Evolutionary conservation across 2,113 vertebrate genomes (phyloP).

Genomic region (Ctenomys sociabilis): DNA sequence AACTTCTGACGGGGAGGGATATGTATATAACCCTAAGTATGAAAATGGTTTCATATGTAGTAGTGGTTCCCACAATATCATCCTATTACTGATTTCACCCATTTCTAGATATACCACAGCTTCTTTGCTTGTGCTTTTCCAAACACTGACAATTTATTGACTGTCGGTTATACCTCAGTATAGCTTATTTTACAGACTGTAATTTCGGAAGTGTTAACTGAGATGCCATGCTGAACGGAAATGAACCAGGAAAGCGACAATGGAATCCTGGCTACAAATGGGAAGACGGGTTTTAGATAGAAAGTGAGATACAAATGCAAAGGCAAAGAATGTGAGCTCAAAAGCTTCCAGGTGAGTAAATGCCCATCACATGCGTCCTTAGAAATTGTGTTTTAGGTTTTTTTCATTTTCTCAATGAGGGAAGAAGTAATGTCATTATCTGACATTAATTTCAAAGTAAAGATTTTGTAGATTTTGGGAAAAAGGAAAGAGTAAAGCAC

Average conservation of each 20-base stretch:
- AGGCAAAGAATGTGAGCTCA: not conserved
- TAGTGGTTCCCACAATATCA: not conserved
- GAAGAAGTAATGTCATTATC: not conserved
- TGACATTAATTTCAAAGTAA: not conserved
- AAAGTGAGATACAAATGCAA: not conserved
- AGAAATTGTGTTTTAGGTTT: not conserved
- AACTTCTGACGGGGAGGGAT: not conserved
- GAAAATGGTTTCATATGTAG: not conserved
- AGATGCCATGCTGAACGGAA: not conserved
- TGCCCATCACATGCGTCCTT: not conserved
- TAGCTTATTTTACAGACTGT: not conserved
- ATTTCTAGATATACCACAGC: not conserved
- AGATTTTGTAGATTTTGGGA: not conserved
- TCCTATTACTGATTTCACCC: not conserved
- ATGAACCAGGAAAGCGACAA: not conserved
- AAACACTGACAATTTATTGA: not conserved
- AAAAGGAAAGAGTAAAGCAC: not conserved
- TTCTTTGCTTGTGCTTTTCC: not conserved
- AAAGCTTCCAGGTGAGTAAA: not conserved
- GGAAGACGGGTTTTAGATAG: not conserved
- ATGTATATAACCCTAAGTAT: not conserved
- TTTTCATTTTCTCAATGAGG: not conserved
- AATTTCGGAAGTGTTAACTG: not conserved
- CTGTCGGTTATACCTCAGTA: not conserved
- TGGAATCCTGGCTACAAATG: not conserved